Evolutionary conservation across 2,797 vertebrate genomes (phyloP).

Genomic region (Phataginus tetradactyla): DNA sequence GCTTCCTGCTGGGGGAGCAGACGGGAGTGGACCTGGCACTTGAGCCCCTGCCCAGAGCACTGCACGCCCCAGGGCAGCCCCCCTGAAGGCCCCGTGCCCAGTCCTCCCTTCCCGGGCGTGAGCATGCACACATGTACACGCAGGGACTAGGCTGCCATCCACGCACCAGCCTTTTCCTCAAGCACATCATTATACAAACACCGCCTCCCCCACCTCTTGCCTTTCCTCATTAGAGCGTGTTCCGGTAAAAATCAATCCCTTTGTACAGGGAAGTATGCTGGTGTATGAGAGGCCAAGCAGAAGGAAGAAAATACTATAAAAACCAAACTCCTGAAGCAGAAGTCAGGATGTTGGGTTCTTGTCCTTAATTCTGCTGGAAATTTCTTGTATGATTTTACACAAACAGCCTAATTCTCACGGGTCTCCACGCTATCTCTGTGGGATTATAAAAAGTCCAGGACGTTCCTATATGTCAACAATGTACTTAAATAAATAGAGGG

Average conservation of each 20-base stretch:
- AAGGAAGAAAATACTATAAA: neutral
- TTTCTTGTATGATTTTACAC: neutral
- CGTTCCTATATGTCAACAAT: neutral
- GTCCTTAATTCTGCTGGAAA: neutral
- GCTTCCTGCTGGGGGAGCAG: constrained; percentile 67
- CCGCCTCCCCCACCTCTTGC: neutral
- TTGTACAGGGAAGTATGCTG: constrained; percentile 55
- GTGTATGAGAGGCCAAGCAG: neutral
- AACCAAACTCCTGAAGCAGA: neutral
- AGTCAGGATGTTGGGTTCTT: neutral
- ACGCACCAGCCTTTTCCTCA: neutral
- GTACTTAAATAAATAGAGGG: neutral
- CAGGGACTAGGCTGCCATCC: neutral
- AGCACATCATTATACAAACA: neutral
- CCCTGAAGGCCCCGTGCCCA: neutral
- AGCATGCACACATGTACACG: neutral
- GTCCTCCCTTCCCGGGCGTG: neutral
- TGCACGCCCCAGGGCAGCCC: neutral
- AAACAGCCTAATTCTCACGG: neutral
- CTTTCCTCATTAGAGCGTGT: neutral
- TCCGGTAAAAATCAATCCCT: neutral
- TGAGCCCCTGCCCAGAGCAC: neutral
- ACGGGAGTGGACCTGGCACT: neutral
- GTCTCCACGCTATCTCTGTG: neutral
- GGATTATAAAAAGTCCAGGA: neutral